Evolutionary conservation across 2,888 invertebrate species (phyloP), one percentile per base, ranked within the genome.

Genomic region (Drosophila multiciliata): DNA sequence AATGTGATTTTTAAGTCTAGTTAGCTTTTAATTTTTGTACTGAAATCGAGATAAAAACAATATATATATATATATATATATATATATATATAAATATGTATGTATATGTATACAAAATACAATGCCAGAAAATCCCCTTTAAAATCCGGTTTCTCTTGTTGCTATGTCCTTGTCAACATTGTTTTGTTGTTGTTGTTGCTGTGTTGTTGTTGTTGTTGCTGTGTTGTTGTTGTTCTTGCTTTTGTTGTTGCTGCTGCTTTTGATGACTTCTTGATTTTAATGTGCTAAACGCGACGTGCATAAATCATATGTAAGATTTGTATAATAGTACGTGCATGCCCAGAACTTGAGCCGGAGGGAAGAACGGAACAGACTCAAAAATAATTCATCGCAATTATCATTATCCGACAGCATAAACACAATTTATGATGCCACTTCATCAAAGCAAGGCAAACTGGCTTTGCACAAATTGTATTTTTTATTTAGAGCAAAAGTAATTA

Each of bases 61-160:
- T 23, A 50, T 9, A 68, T 5, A 33, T 1, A n/a, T 6, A 36
- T n/a, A 40, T n/a, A 29, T 26, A 40, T 29, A n/a, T 29, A 0
- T 5, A 20, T 42, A 17, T 38, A 5, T 42, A 5, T 40, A 0
- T n/a, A n/a, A n/a, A 9, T 40, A 0, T 1, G 5, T 49, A 3
- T 17, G 6, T 17, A 4, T 20, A 20, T 35, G 15, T 20, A 20
- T 33, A 62, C 50, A 48, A 61, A 29, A 60, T 60, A 72, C 54
- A 62, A 40, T 57, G 36, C 55, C 55, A 53, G 55, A 55, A 81
- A 62, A 48, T 50, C 49, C 77, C 45, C 54, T 45, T 33, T 29
- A 5, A 58, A 88, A 90, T 85, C 84, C 85, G 90, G 90, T 90
- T 90, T 88, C 32, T 64, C 38, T 71, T 57, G 40, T 65, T 50